These are phyloP conservation scores for Chironomus tentans DNA, from an alignment of 2,888 invertebrate genomes.

Conservation along the genomic window DNA sequence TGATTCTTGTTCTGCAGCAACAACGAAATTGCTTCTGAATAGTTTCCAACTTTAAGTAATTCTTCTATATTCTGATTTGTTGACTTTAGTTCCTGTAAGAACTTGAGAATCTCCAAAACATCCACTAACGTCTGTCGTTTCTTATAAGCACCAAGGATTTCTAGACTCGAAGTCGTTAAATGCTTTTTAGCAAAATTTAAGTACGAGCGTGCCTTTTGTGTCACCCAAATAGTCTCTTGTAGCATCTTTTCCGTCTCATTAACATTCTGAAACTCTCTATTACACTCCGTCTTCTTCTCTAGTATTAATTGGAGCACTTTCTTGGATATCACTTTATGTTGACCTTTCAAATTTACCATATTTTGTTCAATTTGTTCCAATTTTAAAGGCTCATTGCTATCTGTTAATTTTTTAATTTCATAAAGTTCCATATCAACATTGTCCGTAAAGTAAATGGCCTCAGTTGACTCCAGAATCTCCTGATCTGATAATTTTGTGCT, in stretches of 20 bases:
- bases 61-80: conserved; percentile 79
- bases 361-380: conserved; percentile 37
- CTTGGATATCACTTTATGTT: conserved; percentile 70
- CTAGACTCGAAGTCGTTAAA: conserved; percentile 75
- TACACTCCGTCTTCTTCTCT: conserved; percentile 81
- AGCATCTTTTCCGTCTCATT: conserved; percentile 61
- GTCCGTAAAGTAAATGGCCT: conserved; percentile 38
- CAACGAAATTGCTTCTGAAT: conserved; percentile 81
- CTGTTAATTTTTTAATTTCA: conserved; percentile 39
- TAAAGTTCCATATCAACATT: conserved; percentile 37
- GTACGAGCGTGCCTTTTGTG: conserved; percentile 61
- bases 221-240: conserved; percentile 58
- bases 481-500: conserved; percentile 39
- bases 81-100: conserved; percentile 73
- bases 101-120: conserved; percentile 67
- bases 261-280: conserved; percentile 72
- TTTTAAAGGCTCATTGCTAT: conserved; percentile 34
- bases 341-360: conserved; percentile 37
- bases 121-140: conserved; percentile 76
- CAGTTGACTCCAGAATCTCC: conserved; percentile 41
- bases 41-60: conserved; percentile 73
- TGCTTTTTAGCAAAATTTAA: conserved; percentile 69
- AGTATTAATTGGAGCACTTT: conserved; percentile 87
- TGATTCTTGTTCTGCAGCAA: conserved; percentile 80
- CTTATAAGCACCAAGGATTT: conserved; percentile 83